Conservation (phyloP, 2,797 vertebrate genomes). For the Tiaroga cobitis region DNA sequence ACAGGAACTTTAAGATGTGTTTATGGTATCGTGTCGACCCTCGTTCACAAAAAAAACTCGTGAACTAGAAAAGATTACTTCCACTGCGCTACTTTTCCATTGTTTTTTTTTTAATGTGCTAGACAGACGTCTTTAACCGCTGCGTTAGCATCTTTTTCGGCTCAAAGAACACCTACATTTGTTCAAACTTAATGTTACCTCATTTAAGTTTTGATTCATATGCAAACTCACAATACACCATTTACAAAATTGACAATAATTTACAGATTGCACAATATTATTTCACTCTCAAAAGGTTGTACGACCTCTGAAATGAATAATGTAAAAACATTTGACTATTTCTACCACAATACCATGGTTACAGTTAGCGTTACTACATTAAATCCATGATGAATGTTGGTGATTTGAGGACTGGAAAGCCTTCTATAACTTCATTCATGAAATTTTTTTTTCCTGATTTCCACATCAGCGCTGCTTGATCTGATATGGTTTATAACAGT, state of each 20-base stretch:
- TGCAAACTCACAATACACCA: not conserved
- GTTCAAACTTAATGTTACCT: not conserved
- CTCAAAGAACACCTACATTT: not conserved
- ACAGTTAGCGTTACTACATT: not conserved
- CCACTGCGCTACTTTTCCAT: no score
- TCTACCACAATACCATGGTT: not conserved
- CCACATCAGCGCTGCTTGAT: not conserved
- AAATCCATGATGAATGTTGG: not conserved
- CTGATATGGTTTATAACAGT: not conserved
- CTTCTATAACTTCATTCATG: not conserved
- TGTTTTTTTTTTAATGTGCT: no score
- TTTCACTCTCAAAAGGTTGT: no score
- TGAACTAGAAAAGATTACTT: no score
- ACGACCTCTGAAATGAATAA: no score
- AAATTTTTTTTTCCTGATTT: not conserved
- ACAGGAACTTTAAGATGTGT: no score
- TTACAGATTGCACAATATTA: not conserved
- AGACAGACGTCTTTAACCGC: no score
- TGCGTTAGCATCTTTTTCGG: not conserved
- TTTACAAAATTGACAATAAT: not conserved
- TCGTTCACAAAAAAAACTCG: no score
- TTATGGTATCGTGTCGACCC: no score
- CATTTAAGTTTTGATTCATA: not conserved
- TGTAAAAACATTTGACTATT: no score
- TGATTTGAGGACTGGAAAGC: not conserved